Evolutionary conservation across 2,797 vertebrate genomes (phyloP).

Genomic region (Ctenopoma multispine): DNA sequence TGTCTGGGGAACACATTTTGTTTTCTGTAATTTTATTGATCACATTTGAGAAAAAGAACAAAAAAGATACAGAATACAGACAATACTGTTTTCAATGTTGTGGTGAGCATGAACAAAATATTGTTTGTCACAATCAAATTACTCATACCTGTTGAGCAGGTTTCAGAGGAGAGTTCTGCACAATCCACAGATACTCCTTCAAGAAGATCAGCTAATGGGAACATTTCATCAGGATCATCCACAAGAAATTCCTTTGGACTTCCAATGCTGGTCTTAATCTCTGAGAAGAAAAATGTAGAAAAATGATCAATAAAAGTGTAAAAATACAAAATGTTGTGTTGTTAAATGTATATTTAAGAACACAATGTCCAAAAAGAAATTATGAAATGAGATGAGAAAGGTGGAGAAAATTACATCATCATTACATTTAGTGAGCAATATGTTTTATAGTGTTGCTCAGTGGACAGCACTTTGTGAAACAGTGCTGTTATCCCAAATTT

Average conservation of each 20-base stretch:
- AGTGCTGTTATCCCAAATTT: neutral
- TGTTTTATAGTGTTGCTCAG: too few relatives aligned
- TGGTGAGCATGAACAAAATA: neutral
- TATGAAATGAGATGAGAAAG: too few relatives aligned
- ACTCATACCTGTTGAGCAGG: conserved; percentile 79
- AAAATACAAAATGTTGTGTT: neutral
- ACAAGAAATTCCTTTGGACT: conserved; percentile 80
- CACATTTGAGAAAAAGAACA: conserved; percentile 1
- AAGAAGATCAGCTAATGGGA: conserved; percentile 82
- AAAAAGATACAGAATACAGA: neutral
- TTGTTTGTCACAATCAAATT: neutral
- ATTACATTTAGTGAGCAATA: too few relatives aligned
- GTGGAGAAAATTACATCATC: too few relatives aligned
- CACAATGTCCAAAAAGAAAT: neutral
- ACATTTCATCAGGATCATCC: conserved; percentile 83
- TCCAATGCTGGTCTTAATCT: conserved; percentile 76
- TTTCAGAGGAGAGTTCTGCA: conserved; percentile 68
- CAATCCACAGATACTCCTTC: conserved; percentile 84
- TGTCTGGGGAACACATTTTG: conserved; percentile 24
- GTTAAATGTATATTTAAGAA: neutral
- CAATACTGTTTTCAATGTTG: neutral
- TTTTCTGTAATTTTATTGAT: conserved; percentile 51
- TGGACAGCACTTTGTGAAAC: neutral
- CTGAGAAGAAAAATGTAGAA: conserved; percentile 56
- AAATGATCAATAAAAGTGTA: neutral